Base-by-base conservation (phyloP, 2,797 vertebrate genomes). In the Amniataba percoides region DNA sequence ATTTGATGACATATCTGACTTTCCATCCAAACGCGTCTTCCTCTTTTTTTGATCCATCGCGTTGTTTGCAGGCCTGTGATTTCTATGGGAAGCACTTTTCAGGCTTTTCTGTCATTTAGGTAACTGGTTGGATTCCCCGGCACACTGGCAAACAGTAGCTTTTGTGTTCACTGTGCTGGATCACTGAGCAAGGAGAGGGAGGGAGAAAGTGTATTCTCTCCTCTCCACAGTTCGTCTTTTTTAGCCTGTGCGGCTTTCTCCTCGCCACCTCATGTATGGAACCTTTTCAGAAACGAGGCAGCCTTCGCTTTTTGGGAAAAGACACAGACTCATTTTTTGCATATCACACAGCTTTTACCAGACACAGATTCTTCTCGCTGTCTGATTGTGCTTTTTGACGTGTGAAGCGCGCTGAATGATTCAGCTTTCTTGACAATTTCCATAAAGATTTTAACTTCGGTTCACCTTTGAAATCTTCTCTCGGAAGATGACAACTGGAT, bases 81-180 rank as follows among this genome's bases (percentile, higher is more conserved):
- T 85, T 81, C 71, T 45, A 74, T 64, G 63, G 51, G 78, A 84
- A 78, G 51, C 56, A 60, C 63, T 78, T 87, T 63, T 58, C 16
- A 23, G 75, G 46, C 71, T 72, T 77, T 80, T 56, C 65, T 77
- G 72, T 82, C 84, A 73, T 71, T 53, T 71, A 78, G 71, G 76
- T 74, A 71, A 78, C 82, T 77, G 81, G 78, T 90, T 25, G 71
- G 87, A 82, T 89, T 91, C 84, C 86, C 84, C 57, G 49, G 82
- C 79, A 84, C 62, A 61, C 82, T 81, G 86, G 83, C 79, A 87
- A 91, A 90, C 86, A 89, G 92, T 73, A 85, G 90, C 93, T 92
- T 93, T 94, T 91, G 92, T 93, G 89, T 89, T 86, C 86, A 58
- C 83, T 80, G 92, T 88, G 86, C 87, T 93, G 93, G 90, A 93